These are phyloP conservation scores for Aplocera efformata DNA, from an alignment of 2,888 invertebrate genomes.

Conservation along the genomic window DNA sequence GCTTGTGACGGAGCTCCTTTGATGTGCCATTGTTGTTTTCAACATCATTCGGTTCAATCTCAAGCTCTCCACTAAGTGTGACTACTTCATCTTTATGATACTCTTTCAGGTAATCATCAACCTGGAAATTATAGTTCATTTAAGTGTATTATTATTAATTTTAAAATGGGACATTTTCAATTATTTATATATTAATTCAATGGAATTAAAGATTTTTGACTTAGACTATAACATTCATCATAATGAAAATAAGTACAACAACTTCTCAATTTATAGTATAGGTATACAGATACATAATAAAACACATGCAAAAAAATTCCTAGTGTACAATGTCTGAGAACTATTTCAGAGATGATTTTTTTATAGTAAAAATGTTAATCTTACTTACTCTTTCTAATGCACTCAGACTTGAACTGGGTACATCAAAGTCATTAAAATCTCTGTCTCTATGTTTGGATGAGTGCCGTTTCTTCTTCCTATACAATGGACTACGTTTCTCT, in stretches of 20 bases:
- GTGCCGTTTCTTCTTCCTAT: slow-evolving; percentile 70
- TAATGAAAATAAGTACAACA: too few relatives aligned
- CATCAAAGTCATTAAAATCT: slow-evolving; percentile 73
- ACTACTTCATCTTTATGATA: slow-evolving; percentile 76
- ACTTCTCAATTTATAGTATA: too few relatives aligned
- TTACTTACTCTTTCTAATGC: slow-evolving; percentile 65
- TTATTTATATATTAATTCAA: too few relatives aligned
- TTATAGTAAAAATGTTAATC: not conserved
- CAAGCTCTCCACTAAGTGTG: slow-evolving; percentile 73
- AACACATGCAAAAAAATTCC: too few relatives aligned
- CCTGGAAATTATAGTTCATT: too few relatives aligned
- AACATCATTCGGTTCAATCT: slow-evolving; percentile 70
- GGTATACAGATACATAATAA: too few relatives aligned
- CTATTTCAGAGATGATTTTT: not conserved
- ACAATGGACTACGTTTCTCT: slow-evolving; percentile 73
- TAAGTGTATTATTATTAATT: too few relatives aligned
- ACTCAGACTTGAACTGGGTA: slow-evolving; percentile 75
- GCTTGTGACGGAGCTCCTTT: slow-evolving; percentile 65
- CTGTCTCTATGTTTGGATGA: slow-evolving; percentile 69
- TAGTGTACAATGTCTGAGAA: slow-evolving; percentile 14
- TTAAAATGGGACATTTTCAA: too few relatives aligned
- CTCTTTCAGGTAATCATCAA: slow-evolving; percentile 75
- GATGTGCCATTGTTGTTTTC: slow-evolving; percentile 68
- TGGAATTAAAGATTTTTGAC: too few relatives aligned
- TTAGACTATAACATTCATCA: too few relatives aligned